Evolutionary conservation across 2,888 invertebrate genomes (phyloP), one percentile per base, ranked within the genome.

Genomic region (Pandemis cinnamomeana): DNA sequence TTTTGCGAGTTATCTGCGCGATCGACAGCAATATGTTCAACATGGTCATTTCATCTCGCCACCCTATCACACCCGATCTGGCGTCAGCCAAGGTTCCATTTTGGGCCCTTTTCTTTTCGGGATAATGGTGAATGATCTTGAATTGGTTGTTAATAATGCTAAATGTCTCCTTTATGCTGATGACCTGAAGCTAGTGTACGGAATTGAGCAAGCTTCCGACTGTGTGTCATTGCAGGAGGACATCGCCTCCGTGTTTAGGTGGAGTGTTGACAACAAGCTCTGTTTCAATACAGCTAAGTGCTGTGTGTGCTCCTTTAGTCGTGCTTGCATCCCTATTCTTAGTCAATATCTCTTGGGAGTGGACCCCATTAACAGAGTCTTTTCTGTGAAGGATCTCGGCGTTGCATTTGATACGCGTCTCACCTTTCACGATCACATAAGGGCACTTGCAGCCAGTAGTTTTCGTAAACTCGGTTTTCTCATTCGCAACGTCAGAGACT

Each of bases 191-290:
- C 36, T 53, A 15, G 15, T 58, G 44, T 71, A 66, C 36, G 3
- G 60, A 13, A 7, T 53, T 7, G 15, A 53, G 11, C 3, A 53
- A 15, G 11, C 41, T 51, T n/a, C 46, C 20, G 36, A 69, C 8
- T 53, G 67, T 55, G 13, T 1, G 11, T 10, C 8, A 5, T 20
- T 67, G 8, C 67, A 67, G 11, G 41, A 7, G 0, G 67, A 67
- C 5, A 15, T 67, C 5, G 41, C 72, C 36, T n/a, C 67, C 11
- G 48, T 70, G 6, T 46, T 66, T 20, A 36, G 48, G n/a, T 55
- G 75, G 67, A 67, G 67, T 41, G 41, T 64, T 1, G 61, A 73
- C 58, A 15, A 74, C 20, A 75, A 67, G 63, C 48, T 77, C 1
- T 58, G 15, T 13, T 66, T 66, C n/a, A 66, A 66, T n/a, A 3